phyloP scores from a whole-genome alignment of 1,140 invertebrate genomes.

The Anadara kagoshimensis region DNA sequence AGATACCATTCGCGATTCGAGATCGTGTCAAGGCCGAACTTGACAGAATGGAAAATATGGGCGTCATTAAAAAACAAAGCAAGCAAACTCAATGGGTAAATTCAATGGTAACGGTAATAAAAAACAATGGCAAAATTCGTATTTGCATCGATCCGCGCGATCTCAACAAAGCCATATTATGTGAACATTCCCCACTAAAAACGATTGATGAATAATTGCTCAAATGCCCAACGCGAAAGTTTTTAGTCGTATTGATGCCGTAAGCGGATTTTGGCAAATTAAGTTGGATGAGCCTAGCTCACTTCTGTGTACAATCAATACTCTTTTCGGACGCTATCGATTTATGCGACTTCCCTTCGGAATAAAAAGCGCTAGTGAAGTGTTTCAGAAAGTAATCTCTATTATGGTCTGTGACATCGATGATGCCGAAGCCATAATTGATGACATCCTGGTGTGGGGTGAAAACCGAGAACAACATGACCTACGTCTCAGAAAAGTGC shows the following conservation, averaged over 20 bases:
- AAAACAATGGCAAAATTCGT: no score
- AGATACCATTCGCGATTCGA: conserved; percentile 52
- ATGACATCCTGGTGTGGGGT: conserved; percentile 48
- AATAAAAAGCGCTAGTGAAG: background rate
- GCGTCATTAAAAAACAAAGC: conserved; percentile 51
- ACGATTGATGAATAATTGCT: background rate
- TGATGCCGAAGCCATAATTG: no score
- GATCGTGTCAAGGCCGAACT: conserved; percentile 41
- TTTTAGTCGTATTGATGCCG: background rate
- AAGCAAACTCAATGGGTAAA: conserved; percentile 75
- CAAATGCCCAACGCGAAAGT: no score
- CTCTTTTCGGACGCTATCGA: no score
- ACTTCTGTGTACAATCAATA: background rate
- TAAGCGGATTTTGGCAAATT: background rate
- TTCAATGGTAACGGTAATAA: conserved; percentile 72
- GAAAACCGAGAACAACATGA: conserved; percentile 36
- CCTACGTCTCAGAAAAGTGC: conserved; percentile 11
- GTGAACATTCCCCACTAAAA: conserved; percentile 6
- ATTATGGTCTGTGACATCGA: conserved; percentile 26
- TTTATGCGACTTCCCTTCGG: background rate
- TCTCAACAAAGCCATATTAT: background rate
- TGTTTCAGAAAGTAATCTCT: conserved; percentile 29
- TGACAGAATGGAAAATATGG: conserved; percentile 44
- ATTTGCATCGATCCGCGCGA: no score
- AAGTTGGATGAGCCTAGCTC: background rate